Percentiles rank a stretch among this genome's conserved stretches.
These are phyloP conservation scores for Scrobipalpa atriplicella DNA, from an alignment of 2,888 invertebrate species.

Conservation along the genomic window DNA sequence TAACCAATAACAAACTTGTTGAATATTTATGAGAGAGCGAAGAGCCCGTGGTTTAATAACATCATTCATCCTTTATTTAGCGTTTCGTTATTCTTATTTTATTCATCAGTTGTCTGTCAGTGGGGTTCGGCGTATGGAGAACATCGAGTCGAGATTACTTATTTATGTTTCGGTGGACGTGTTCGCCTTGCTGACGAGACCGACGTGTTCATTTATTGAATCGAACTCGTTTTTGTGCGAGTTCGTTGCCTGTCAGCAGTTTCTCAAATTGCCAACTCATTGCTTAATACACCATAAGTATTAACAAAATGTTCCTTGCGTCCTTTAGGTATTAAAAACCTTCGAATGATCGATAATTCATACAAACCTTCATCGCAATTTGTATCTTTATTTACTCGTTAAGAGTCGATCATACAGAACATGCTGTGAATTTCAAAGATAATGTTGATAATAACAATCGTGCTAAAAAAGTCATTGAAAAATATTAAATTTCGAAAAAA, in stretches of 20 bases:
- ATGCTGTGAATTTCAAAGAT: too few relatives aligned
- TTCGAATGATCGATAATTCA: constrained; percentile 12
- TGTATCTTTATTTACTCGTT: background rate
- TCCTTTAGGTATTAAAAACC: background rate
- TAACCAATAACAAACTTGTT: constrained; percentile 68
- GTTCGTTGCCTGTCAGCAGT: constrained; percentile 41
- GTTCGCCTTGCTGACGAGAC: constrained; percentile 52
- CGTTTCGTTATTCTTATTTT: constrained; percentile 57
- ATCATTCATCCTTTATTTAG: constrained; percentile 59
- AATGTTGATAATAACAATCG: too few relatives aligned
- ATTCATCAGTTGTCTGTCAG: constrained; percentile 38
- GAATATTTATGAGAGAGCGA: constrained; percentile 66
- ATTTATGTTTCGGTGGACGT: constrained; percentile 57
- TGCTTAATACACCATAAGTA: constrained; percentile 29
- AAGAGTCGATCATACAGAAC: too few relatives aligned
- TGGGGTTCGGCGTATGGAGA: constrained; percentile 42
- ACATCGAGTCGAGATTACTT: constrained; percentile 61
- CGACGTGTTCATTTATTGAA: constrained; percentile 50
- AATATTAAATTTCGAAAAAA: too few relatives aligned
- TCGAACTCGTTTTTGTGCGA: constrained; percentile 39
- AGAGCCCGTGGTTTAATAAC: constrained; percentile 51
- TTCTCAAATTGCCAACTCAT: constrained; percentile 39
- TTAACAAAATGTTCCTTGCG: constrained; percentile 22
- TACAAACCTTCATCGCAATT: constrained; percentile 9
- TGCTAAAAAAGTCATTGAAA: background rate